phyloP scores from a whole-genome alignment of 2,888 invertebrate genomes.

The Hyalella azteca region DNA sequence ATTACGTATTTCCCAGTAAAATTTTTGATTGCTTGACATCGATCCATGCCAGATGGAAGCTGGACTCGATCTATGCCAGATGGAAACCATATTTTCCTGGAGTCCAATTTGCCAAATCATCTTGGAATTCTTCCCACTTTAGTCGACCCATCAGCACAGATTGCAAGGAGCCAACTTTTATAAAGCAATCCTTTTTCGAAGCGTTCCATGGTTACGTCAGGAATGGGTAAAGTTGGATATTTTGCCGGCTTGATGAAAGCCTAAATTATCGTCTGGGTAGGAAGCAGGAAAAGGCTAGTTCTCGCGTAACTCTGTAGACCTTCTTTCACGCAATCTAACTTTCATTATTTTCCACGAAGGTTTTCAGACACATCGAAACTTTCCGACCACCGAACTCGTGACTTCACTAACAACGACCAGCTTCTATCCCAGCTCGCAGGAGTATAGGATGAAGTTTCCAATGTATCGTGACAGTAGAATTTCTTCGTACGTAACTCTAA shows the following conservation, averaged over 20 bases:
- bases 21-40: no score
- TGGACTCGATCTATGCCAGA: neutral
- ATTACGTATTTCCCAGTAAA: no score
- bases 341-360: neutral
- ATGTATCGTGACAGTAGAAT: no score
- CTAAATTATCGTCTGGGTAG: conserved; percentile 10
- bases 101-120: neutral
- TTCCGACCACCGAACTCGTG: conserved; percentile 9
- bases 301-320: neutral
- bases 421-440: neutral
- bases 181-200: conserved; percentile 13
- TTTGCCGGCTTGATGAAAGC: conserved; percentile 24
- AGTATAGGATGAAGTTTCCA: no score
- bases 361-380: conserved; percentile 18
- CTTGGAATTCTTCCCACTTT: neutral
- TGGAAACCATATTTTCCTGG: neutral
- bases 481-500: no score
- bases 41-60: no score
- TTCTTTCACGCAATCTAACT: neutral
- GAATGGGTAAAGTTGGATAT: conserved; percentile 35
- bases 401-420: conserved; percentile 15
- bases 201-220: conserved; percentile 11
- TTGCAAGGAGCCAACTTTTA: neutral
- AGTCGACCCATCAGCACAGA: neutral
- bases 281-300: neutral